Base-by-base conservation (phyloP, 1,140 invertebrate genomes). In the Cherax quadricarinatus region DNA sequence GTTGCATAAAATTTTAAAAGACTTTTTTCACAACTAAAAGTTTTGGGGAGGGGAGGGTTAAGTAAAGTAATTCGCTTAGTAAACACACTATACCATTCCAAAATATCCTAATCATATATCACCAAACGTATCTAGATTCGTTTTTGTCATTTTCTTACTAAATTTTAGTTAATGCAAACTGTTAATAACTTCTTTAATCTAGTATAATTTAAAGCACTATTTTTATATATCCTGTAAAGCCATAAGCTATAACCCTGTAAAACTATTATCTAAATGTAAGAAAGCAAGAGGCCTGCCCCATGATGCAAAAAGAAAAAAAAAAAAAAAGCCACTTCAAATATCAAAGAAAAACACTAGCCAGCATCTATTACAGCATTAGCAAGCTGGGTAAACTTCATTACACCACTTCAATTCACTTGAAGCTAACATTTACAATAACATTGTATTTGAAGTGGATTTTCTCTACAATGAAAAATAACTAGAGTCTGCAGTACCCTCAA, bases 311-410 rank as follows among this genome's bases (percentile, higher is more conserved):
- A 84, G 21, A 30, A 4, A 57, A 66, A 60, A 4, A 57, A 66
- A 60, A 78, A 81, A 88, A 88, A 88, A 80, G 73, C 86, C 86
- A 88, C 86, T 88, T 88, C 75, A 88, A 88, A 88, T 88, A 60
- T 88, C 78, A 84, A 51, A 80, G 48, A 75, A 75, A 62, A 75
- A 88, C 73, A 88, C 75, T 88, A 80, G 86, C 86, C 86, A 88
- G 86, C 86, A 88, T 85, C 48, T 89, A 89, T 89, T 53, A 90
- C 88, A 90, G 88, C 88, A 84, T 18, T 30, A 90, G 88, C 88
- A 90, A 84, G 81, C 88, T 84, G 57, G 66, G 41, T 79, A 90
- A 83, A 84, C 88, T 51, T 85, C 88, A 84, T 78, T 53, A 78
- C 16, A 73, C 70, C 85, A 87, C 85, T 78, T 70, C 21, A 73